Conservation (phyloP, 1,140 invertebrate genomes). For the Rhopalosiphum padi region DNA sequence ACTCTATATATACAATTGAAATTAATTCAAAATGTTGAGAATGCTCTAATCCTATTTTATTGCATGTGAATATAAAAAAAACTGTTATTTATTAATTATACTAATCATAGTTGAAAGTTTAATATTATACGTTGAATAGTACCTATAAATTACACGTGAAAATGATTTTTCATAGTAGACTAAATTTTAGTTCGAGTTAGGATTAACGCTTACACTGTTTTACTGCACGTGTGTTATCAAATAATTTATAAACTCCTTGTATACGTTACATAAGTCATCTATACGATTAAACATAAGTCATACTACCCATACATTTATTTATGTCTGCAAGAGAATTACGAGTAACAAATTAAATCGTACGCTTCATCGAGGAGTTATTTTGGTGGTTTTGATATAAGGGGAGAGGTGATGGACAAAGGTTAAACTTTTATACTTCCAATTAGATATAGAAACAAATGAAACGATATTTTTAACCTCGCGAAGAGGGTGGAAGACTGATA, state of each 20-base stretch:
- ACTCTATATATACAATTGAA: neutral
- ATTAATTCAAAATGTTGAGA: neutral
- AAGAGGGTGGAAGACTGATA: conserved; percentile 15
- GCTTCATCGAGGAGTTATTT: neutral
- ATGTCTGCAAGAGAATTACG: neutral
- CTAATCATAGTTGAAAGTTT: neutral
- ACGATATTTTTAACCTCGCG: neutral
- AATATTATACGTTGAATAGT: too few relatives aligned
- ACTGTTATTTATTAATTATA: neutral
- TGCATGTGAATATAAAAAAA: neutral
- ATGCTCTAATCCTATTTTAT: neutral
- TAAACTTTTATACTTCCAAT: conserved; percentile 21
- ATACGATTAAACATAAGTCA: neutral
- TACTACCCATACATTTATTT: neutral
- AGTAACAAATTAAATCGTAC: neutral
- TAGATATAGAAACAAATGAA: neutral
- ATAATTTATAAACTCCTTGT: neutral
- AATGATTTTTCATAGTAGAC: neutral
- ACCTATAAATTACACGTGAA: neutral
- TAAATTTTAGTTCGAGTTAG: neutral
- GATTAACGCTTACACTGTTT: neutral
- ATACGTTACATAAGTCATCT: neutral
- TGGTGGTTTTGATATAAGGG: neutral
- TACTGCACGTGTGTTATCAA: neutral
- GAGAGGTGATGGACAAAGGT: neutral